Conservation (phyloP, 1,140 invertebrate genomes). For the Aethina tumida region DNA sequence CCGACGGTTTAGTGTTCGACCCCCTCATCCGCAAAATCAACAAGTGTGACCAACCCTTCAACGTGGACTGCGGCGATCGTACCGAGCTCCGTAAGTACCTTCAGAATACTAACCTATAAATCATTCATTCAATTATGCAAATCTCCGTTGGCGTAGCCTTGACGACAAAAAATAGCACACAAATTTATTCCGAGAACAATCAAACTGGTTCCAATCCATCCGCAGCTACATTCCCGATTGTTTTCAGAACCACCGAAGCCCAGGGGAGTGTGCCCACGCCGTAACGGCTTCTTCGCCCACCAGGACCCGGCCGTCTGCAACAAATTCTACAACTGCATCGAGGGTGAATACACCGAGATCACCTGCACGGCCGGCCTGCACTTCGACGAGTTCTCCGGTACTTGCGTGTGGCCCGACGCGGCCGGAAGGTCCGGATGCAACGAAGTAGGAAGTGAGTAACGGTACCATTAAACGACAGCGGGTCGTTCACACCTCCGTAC, state of each 20-base stretch:
- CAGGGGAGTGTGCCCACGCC: slow-evolving; percentile 62
- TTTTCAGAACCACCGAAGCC: slow-evolving; percentile 63
- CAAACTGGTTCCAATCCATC: slow-evolving; percentile 1
- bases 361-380: slow-evolving; percentile 76
- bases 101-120: not conserved
- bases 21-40: slow-evolving; percentile 71
- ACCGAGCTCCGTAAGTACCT: slow-evolving; percentile 72
- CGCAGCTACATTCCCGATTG: not conserved
- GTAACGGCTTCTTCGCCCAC: slow-evolving; percentile 83
- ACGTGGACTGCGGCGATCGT: slow-evolving; percentile 77
- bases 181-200: not conserved
- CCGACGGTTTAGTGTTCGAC: slow-evolving; percentile 80
- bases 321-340: slow-evolving; percentile 81
- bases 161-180: too few relatives aligned
- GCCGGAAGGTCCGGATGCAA: slow-evolving; percentile 65
- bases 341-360: slow-evolving; percentile 68
- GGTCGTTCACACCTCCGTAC: not conserved
- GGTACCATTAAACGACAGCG: not conserved
- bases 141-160: too few relatives aligned
- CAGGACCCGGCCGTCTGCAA: slow-evolving; percentile 71
- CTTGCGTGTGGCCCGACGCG: slow-evolving; percentile 79
- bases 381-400: slow-evolving; percentile 78
- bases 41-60: slow-evolving; percentile 85
- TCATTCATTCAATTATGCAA: not conserved
- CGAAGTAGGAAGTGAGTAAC: slow-evolving; percentile 30